These are phyloP conservation scores for Dendroctonus ponderosae DNA, from an alignment of 1,140 invertebrate species.

Conservation along the genomic window DNA sequence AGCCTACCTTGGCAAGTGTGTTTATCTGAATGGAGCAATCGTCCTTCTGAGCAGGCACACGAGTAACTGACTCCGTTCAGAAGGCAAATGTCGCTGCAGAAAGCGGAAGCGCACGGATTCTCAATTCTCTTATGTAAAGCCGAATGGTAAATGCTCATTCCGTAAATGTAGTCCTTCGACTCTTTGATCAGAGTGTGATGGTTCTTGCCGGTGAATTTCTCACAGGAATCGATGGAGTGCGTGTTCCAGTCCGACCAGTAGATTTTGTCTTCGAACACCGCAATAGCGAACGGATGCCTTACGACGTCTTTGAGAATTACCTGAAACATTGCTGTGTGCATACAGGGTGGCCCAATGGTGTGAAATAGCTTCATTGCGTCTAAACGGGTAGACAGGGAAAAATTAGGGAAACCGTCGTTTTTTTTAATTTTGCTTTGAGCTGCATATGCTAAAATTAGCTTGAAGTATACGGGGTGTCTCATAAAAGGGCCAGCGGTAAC, in stretches of 20 bases:
- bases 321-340: conserved; percentile 36
- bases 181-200: conserved; percentile 55
- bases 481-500: too few species aligned
- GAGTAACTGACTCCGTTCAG: conserved; percentile 62
- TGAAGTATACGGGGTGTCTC: too few species aligned
- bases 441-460: too few species aligned
- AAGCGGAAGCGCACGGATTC: conserved; percentile 68
- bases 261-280: conserved; percentile 82
- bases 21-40: conserved; percentile 55
- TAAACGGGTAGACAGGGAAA: too few species aligned
- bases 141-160: conserved; percentile 69
- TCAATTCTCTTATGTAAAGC: conserved; percentile 54
- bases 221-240: conserved; percentile 62
- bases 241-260: conserved; percentile 84
- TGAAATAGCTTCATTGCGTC: too few species aligned
- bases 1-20: conserved; percentile 55
- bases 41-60: conserved; percentile 79
- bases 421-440: too few species aligned
- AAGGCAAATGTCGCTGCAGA: conserved; percentile 81
- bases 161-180: conserved; percentile 57
- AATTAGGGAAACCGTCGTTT: too few species aligned
- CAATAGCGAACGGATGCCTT: conserved; percentile 77
- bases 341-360: background rate
- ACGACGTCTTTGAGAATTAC: conserved; percentile 57
- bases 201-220: conserved; percentile 68